A percentile compares a stretch with the other conserved stretches of the same genome.
phyloP scores from a whole-genome alignment of 2,113 vertebrate species.

The Panthera uncia region DNA sequence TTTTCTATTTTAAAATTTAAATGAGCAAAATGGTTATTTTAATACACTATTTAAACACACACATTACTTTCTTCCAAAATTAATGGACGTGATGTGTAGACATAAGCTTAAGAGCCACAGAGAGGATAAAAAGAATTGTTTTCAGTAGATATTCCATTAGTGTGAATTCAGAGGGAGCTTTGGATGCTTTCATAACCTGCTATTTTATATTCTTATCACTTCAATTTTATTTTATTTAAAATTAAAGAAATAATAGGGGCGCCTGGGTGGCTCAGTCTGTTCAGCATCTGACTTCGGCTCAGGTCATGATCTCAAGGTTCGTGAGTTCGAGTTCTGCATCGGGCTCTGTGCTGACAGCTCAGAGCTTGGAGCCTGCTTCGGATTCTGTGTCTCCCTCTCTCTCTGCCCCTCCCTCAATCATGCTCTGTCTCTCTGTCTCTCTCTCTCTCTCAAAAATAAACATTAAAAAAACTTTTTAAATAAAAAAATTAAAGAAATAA shows the following conservation, averaged over 20 bases:
- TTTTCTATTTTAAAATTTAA: not conserved
- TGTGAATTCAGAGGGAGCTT: not conserved
- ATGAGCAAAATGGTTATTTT: not conserved
- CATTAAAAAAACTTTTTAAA: no score
- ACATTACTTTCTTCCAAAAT: constrained; percentile 8
- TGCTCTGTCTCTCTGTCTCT: no score
- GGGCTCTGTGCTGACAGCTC: no score
- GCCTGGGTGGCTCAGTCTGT: no score
- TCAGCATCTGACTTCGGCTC: no score
- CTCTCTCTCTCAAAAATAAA: no score
- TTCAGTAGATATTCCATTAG: not conserved
- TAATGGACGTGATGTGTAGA: not conserved
- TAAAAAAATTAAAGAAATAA: not conserved
- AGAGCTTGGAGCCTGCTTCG: no score
- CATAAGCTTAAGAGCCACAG: not conserved
- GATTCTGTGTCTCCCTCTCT: no score
- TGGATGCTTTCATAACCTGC: not conserved
- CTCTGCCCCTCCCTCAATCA: no score
- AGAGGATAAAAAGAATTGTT: not conserved
- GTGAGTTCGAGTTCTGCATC: no score
- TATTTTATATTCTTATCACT: not conserved
- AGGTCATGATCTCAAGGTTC: no score
- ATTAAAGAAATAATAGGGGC: not conserved
- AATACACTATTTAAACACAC: not conserved
- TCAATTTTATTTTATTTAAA: constrained; percentile 2